Evolutionary conservation across 2,797 vertebrate species (phyloP).

Genomic region (Nyctibius grandis): DNA sequence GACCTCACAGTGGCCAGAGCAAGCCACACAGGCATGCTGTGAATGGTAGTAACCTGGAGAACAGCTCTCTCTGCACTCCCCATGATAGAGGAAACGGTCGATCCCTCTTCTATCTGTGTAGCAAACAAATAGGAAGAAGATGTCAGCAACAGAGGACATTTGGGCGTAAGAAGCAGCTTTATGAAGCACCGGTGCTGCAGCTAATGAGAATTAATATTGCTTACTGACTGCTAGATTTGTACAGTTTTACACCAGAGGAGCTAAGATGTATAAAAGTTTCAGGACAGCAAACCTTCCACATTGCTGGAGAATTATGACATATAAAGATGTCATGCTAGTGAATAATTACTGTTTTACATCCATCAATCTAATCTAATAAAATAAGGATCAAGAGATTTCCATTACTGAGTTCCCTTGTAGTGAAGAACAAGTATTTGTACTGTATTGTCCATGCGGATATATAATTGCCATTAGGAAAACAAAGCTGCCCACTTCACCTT

Average conservation of each 20-base stretch:
- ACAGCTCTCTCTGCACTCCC: slow-evolving; percentile 82
- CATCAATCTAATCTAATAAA: not conserved
- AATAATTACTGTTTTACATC: not conserved
- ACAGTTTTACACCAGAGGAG: not conserved
- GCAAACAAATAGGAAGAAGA: not conserved
- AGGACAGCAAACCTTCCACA: not conserved
- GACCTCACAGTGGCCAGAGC: slow-evolving; percentile 77
- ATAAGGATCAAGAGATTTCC: not conserved
- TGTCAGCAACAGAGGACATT: not conserved
- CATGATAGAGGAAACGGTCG: slow-evolving; percentile 75
- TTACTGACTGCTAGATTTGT: not conserved
- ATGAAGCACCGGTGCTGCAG: not conserved
- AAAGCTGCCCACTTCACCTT: not conserved
- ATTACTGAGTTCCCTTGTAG: not conserved
- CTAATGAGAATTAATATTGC: not conserved
- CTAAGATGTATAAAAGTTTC: not conserved
- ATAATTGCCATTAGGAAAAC: not conserved
- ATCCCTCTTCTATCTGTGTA: slow-evolving; percentile 77
- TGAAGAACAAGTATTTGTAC: not conserved
- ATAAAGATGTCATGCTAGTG: not conserved
- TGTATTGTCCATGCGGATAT: not conserved
- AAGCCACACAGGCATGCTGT: slow-evolving; percentile 72
- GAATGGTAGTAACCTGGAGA: slow-evolving; percentile 79
- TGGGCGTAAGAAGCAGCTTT: not conserved
- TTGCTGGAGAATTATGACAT: not conserved